Conservation (phyloP, 2,888 invertebrate species). For the Monochamus alternatus region DNA sequence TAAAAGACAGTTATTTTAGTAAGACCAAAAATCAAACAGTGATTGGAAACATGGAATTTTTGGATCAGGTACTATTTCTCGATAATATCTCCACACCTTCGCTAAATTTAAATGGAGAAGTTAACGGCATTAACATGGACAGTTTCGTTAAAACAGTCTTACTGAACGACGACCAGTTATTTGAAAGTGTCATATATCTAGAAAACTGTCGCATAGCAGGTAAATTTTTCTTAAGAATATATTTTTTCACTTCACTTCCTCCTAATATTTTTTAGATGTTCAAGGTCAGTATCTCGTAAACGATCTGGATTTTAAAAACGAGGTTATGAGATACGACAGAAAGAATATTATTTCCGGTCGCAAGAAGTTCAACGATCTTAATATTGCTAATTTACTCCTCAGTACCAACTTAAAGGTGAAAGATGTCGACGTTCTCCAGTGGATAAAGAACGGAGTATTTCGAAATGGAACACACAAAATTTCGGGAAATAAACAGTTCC, state of each 20-base stretch:
- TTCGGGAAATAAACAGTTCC: conserved; percentile 71
- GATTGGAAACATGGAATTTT: conserved; percentile 68
- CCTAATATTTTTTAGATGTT: conserved; percentile 56
- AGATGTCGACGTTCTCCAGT: conserved; percentile 70
- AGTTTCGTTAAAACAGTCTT: conserved; percentile 69
- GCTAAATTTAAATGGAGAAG: conserved; percentile 63
- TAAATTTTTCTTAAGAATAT: conserved; percentile 43
- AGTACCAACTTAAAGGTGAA: conserved; percentile 66
- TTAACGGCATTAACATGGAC: conserved; percentile 67
- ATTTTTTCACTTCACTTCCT: too few species aligned
- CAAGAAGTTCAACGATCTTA: conserved; percentile 68
- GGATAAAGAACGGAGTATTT: conserved; percentile 70
- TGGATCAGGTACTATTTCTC: conserved; percentile 67
- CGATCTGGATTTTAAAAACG: conserved; percentile 71
- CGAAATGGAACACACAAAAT: conserved; percentile 68
- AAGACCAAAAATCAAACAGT: conserved; percentile 72
- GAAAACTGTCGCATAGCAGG: conserved; percentile 58
- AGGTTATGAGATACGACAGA: conserved; percentile 71
- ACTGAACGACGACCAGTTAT: conserved; percentile 69
- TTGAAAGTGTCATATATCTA: conserved; percentile 64
- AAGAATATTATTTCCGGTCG: conserved; percentile 70
- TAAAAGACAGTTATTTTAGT: conserved; percentile 73
- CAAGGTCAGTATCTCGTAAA: conserved; percentile 70
- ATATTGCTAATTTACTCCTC: conserved; percentile 65
- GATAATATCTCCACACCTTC: conserved; percentile 64